phyloP scores from a whole-genome alignment of 2,797 vertebrate species.

The Dermochelys coriacea region DNA sequence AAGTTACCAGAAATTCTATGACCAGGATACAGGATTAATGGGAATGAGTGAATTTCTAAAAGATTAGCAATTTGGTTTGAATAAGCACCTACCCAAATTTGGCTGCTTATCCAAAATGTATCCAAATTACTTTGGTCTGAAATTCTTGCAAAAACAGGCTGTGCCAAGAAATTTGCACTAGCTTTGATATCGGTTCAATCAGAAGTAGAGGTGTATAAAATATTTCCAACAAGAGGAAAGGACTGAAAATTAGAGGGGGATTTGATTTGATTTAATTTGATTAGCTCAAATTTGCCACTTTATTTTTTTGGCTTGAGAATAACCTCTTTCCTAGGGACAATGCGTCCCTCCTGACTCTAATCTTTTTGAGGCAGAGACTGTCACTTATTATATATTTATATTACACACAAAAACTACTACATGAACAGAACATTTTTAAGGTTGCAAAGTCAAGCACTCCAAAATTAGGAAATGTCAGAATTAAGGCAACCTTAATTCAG shows the following conservation, averaged over 20 bases:
- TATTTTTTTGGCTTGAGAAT: background rate
- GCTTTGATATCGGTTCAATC: background rate
- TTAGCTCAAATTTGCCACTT: background rate
- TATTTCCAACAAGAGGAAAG: background rate
- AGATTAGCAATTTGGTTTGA: constrained; percentile 20
- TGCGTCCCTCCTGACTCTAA: background rate
- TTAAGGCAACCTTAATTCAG: background rate
- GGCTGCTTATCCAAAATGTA: constrained; percentile 20
- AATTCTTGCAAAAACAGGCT: background rate
- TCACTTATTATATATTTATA: rapidly evolving
- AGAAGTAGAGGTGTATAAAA: background rate
- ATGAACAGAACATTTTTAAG: background rate
- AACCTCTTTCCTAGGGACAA: background rate
- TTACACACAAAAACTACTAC: background rate
- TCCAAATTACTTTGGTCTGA: background rate
- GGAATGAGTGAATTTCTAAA: background rate
- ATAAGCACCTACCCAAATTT: background rate
- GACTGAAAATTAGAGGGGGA: rapidly evolving
- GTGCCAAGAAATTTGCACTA: background rate
- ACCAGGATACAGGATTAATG: background rate
- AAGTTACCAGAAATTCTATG: background rate
- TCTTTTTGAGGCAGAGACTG: background rate
- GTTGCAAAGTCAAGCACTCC: background rate
- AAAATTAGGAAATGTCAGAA: background rate
- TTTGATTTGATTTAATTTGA: background rate